phyloP scores from a whole-genome alignment of 2,888 invertebrate species.

The Exephanes ischioxanthus region DNA sequence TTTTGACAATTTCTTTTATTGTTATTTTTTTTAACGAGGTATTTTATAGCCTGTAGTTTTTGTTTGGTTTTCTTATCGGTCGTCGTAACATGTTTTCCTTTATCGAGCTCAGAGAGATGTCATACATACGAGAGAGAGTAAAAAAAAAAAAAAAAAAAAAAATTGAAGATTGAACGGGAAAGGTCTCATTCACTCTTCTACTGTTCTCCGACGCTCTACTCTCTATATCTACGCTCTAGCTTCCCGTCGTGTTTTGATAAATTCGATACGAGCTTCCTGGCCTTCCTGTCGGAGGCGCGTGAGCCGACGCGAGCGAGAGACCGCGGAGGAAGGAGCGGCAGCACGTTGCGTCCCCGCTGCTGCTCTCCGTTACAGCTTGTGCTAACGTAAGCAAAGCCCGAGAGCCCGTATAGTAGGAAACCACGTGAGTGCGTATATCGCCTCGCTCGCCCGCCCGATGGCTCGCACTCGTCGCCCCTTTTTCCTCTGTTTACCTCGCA shows the following conservation, averaged over 20 bases:
- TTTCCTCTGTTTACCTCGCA: conserved; percentile 28
- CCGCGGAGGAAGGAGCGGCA: conserved; percentile 1
- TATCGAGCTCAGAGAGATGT: neutral
- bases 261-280: conserved; percentile 81
- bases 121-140: neutral
- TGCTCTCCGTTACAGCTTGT: conserved; percentile 63
- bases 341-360: conserved; percentile 23
- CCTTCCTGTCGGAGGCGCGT: conserved; percentile 49
- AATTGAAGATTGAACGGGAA: conserved; percentile 10
- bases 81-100: conserved; percentile 4
- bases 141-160: neutral
- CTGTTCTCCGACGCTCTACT: conserved; percentile 28
- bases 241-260: conserved; percentile 82
- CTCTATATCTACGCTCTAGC: conserved; percentile 69
- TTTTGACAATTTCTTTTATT: neutral
- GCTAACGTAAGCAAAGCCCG: conserved; percentile 55
- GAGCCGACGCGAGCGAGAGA: neutral
- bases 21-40: neutral
- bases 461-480: neutral
- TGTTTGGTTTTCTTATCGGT: conserved; percentile 18
- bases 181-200: conserved; percentile 55
- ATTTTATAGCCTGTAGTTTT: neutral
- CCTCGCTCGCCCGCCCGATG: neutral
- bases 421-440: conserved; percentile 57
- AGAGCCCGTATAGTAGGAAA: neutral